These are phyloP conservation scores for Cotesia vestalis DNA, from an alignment of 1,140 invertebrate species.

Conservation along the genomic window DNA sequence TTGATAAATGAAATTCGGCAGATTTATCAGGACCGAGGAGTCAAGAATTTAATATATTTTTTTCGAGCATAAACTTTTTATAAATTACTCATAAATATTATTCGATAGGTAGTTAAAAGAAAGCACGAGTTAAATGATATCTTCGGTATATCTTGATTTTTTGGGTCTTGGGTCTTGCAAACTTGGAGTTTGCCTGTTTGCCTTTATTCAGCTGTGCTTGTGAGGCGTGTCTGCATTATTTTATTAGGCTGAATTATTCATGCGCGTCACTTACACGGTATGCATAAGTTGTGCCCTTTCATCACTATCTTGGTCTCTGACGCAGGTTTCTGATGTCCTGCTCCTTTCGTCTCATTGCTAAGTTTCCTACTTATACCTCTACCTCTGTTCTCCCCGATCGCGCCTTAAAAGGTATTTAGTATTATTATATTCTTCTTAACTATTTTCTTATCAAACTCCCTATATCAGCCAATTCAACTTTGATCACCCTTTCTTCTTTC, in stretches of 20 bases:
- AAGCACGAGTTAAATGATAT: constrained; percentile 5
- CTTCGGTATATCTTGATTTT: constrained; percentile 3
- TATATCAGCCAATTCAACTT: background rate
- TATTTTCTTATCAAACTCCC: background rate
- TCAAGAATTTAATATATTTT: too few relatives aligned
- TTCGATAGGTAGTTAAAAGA: background rate
- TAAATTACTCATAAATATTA: too few relatives aligned
- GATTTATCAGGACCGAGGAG: too few relatives aligned
- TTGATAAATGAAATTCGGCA: too few relatives aligned
- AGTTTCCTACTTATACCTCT: background rate
- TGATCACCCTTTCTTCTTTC: too few relatives aligned
- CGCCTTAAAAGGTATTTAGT: constrained; percentile 18
- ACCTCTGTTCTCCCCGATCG: background rate
- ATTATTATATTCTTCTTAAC: background rate
- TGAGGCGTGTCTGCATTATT: constrained; percentile 57
- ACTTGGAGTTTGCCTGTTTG: constrained; percentile 8
- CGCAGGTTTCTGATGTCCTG: constrained; percentile 20
- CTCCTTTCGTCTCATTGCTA: constrained; percentile 10
- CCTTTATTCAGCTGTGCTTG: constrained; percentile 5
- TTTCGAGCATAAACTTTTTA: too few relatives aligned
- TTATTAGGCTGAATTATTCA: constrained; percentile 66
- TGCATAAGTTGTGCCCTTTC: constrained; percentile 61
- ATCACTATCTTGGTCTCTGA: constrained; percentile 48
- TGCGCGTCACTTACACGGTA: constrained; percentile 62
- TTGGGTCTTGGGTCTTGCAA: background rate